phyloP scores from a whole-genome alignment of 2,797 vertebrate genomes.

The Gambelia wislizenii region DNA sequence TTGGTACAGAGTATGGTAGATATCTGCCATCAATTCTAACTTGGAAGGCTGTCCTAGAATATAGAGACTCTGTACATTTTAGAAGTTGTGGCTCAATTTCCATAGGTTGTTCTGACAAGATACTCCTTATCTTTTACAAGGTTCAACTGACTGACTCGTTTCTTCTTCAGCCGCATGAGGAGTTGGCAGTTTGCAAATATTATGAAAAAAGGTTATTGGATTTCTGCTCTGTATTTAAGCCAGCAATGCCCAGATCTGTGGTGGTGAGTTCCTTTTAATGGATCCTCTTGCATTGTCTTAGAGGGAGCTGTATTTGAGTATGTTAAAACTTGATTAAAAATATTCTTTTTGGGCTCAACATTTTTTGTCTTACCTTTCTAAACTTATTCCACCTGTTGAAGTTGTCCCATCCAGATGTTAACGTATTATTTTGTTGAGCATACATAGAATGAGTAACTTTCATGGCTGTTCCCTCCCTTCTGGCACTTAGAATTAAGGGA shows the following conservation, averaged over 20 bases:
- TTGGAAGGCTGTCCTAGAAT: no score
- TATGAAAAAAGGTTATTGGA: constrained; percentile 94
- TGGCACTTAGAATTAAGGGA: not conserved
- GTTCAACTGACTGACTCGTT: constrained; percentile 76
- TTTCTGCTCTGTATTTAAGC: constrained; percentile 92
- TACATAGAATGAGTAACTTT: not conserved
- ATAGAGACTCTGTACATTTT: no score
- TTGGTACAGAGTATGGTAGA: no score
- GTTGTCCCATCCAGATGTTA: not conserved
- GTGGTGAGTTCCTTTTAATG: constrained; percentile 82
- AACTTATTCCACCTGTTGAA: not conserved
- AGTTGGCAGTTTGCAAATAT: constrained; percentile 88
- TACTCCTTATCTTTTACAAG: constrained; percentile 61
- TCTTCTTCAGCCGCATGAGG: constrained; percentile 87
- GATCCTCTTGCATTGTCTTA: not conserved
- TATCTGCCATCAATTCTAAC: no score
- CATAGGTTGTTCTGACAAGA: no score
- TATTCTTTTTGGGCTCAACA: not conserved
- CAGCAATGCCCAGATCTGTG: constrained; percentile 92
- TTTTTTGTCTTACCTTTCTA: no score
- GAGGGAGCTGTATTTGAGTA: not conserved
- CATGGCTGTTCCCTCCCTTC: not conserved
- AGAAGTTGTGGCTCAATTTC: no score
- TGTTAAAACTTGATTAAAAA: not conserved
- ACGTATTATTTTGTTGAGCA: not conserved